phyloP scores from a whole-genome alignment of 2,888 invertebrate genomes.

The Malthinus flaveolus region DNA sequence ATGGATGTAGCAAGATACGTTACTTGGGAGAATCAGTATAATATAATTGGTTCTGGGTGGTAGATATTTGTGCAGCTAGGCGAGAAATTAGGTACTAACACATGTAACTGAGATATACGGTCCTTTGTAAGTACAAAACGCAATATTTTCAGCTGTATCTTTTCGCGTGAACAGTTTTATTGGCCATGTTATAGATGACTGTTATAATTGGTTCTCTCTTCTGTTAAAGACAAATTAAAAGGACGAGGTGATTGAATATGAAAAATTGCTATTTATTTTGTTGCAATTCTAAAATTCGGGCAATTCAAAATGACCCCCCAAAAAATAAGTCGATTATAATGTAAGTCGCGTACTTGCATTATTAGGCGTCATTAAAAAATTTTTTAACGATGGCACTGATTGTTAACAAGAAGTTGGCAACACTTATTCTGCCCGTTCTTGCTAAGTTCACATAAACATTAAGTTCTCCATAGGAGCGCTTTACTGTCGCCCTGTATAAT shows the following conservation, averaged over 20 bases:
- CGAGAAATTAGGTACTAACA: slow-evolving; percentile 46
- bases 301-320: too few relatives aligned
- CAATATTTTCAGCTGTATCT: slow-evolving; percentile 49
- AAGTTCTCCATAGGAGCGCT: too few relatives aligned
- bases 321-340: neutral
- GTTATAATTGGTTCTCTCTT: slow-evolving; percentile 46
- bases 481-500: too few relatives aligned
- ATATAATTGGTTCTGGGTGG: slow-evolving; percentile 40
- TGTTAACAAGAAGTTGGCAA: too few relatives aligned
- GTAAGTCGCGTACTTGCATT: too few relatives aligned
- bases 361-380: too few relatives aligned
- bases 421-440: too few relatives aligned
- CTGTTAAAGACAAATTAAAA: slow-evolving; percentile 34
- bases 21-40: slow-evolving; percentile 38
- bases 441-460: too few relatives aligned
- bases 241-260: slow-evolving; percentile 15
- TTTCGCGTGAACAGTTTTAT: slow-evolving; percentile 47
- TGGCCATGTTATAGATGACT: slow-evolving; percentile 47
- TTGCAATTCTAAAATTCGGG: neutral
- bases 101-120: slow-evolving; percentile 46
- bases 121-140: slow-evolving; percentile 48
- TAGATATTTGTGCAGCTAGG: slow-evolving; percentile 41
- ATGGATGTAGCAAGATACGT: slow-evolving; percentile 15
- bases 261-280: slow-evolving; percentile 9
- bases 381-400: too few relatives aligned